Evolutionary conservation across 2,797 vertebrate genomes (phyloP).

Genomic region (Sebastes diploproa): DNA sequence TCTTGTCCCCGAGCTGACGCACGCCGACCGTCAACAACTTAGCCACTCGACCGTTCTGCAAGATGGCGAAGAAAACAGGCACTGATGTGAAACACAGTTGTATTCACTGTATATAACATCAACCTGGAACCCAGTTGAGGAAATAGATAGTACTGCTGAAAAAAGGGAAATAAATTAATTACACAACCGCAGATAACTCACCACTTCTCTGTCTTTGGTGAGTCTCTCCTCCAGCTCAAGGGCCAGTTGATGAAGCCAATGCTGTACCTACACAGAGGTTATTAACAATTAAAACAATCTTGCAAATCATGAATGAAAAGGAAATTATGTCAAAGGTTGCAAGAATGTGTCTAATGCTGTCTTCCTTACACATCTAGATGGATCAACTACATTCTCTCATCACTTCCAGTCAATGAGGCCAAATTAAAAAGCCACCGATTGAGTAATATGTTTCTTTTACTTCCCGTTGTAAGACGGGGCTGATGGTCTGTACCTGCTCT

Average conservation of each 20-base stretch:
- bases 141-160: not conserved
- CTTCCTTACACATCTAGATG: not conserved
- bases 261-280: constrained; percentile 84
- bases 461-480: not conserved
- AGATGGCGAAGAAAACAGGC: not conserved
- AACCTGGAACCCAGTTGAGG: not conserved
- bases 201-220: constrained; percentile 90
- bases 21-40: constrained; percentile 88
- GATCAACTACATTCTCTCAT: not conserved
- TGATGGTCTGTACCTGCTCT: constrained; percentile 82
- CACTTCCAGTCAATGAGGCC: not conserved
- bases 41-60: constrained; percentile 91
- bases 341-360: not conserved
- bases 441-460: not conserved
- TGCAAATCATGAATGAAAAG: not conserved
- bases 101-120: not conserved
- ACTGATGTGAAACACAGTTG: not conserved
- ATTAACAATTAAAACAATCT: not conserved
- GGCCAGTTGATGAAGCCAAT: constrained; percentile 95
- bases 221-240: constrained; percentile 94
- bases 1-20: constrained; percentile 85
- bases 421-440: not conserved
- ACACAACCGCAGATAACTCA: constrained; percentile 59
- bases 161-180: not conserved
- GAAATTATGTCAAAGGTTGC: not conserved